Percentiles rank a stretch among this genome's conserved stretches.
These are phyloP conservation scores for Brienomyrus longianalis DNA, from an alignment of 2,113 vertebrate species.

Conservation along the genomic window DNA sequence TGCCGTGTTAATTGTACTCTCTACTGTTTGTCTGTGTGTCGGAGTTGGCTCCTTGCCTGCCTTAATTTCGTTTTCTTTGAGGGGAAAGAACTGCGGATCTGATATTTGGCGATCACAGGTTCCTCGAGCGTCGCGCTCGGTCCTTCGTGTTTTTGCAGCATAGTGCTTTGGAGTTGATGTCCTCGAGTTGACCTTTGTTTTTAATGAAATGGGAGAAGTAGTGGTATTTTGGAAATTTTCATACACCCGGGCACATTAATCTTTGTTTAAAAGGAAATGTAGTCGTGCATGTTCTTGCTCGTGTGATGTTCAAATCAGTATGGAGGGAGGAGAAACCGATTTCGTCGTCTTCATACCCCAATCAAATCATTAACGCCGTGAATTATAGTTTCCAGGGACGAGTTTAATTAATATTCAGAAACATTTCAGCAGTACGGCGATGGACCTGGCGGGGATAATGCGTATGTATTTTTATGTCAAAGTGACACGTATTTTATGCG, in stretches of 20 bases:
- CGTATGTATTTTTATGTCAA: neutral
- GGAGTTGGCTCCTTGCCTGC: neutral
- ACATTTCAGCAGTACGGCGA: neutral
- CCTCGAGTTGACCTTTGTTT: slow-evolving; percentile 7
- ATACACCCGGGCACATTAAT: neutral
- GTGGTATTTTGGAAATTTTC: neutral
- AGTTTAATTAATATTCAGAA: neutral
- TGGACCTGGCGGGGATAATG: neutral
- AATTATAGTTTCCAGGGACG: neutral
- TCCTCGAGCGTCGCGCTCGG: neutral
- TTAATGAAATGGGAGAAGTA: neutral
- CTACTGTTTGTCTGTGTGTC: neutral
- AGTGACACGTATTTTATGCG: neutral
- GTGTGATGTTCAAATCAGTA: neutral
- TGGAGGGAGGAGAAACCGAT: neutral
- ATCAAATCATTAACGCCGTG: neutral
- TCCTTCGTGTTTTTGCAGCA: neutral
- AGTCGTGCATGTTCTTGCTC: neutral
- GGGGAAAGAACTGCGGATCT: neutral
- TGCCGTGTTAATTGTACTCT: neutral
- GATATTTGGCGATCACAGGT: neutral
- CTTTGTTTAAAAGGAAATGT: neutral
- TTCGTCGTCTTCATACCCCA: neutral
- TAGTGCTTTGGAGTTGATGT: neutral
- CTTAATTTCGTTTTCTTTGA: neutral